These are phyloP conservation scores for Cataglyphis hispanica DNA, from an alignment of 1,140 invertebrate genomes.

Conservation along the genomic window DNA sequence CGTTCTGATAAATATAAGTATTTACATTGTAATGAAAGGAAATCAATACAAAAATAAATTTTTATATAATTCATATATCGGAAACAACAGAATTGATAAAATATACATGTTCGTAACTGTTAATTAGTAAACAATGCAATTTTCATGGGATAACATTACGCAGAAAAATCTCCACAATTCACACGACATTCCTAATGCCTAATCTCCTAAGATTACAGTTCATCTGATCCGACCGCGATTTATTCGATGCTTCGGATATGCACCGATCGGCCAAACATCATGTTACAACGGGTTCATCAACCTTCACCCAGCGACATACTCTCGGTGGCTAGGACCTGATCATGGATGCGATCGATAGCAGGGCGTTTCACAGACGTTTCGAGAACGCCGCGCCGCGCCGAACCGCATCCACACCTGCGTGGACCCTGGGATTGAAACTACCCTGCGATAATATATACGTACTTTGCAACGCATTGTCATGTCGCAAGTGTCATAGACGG, in stretches of 20 bases:
- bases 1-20: not conserved
- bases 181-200: not conserved
- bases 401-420: constrained; percentile 9
- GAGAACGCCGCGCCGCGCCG: constrained; percentile 51
- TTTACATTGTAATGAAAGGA: not conserved
- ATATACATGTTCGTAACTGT: not conserved
- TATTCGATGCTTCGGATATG: not conserved
- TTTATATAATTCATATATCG: not conserved
- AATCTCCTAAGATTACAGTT: not conserved
- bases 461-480: constrained; percentile 32
- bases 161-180: not conserved
- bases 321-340: constrained; percentile 27
- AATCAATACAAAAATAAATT: not conserved
- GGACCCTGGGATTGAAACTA: not conserved
- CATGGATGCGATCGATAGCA: constrained; percentile 63
- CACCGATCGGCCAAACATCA: not conserved
- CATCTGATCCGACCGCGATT: constrained; percentile 8
- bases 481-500: constrained; percentile 27
- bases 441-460: not conserved
- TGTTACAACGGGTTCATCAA: constrained; percentile 46
- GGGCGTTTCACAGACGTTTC: constrained; percentile 55
- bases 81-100: not conserved
- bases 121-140: not conserved
- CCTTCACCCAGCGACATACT: constrained; percentile 59
- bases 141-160: not conserved